Evolutionary conservation across 2,113 vertebrate genomes (phyloP), one percentile per base, ranked within the genome.

Genomic region (Romanogobio albipinnatus): DNA sequence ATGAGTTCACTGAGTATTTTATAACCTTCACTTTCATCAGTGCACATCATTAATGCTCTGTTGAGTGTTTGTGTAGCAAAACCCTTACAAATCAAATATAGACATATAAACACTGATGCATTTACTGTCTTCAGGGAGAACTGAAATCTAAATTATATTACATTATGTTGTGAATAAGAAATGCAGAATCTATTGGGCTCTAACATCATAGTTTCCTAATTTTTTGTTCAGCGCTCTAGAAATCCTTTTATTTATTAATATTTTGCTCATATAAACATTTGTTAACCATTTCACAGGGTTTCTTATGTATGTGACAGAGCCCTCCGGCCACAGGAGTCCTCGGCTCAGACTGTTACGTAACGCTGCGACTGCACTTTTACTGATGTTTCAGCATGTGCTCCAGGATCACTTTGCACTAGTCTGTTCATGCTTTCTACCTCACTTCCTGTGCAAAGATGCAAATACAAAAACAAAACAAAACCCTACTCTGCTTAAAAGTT

Each of bases 341-440:
- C 3, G 47, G 7, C 39, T 64, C 8, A 36, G 49, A 5, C 29
- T 77, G 76, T 79, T 79, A 79, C 4, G 15, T 79, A 79, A 79
- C 36, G 39, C 36, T 17, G 76, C 22, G 39, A 43, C 76, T 79
- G 58, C 58, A 58, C 53, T 78, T 77, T 39, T 36, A 78, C 53
- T 59, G 22, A 78, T n/a, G 43, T 47, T 61, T 64, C 58, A 47
- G 58, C 77, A 79, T 47, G 58, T 64, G 58, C 56, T 79, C 58
- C 36, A 62, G 58, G 76, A 79, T 62, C 76, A 39, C 10, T 74
- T 39, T 26, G 56, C 29, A 77, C 53, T 14, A 22, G 33, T 17
- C 66, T 11, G 17, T 10, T 70, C 19, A 19, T 70, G 66, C 33
- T 10, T 43, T 43, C 17, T 43, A 70, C 36, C 9, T 70, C 66